Evolutionary conservation across 2,113 vertebrate species (phyloP), one percentile per base, ranked within the genome.

Genomic region (Notiomystis cincta): DNA sequence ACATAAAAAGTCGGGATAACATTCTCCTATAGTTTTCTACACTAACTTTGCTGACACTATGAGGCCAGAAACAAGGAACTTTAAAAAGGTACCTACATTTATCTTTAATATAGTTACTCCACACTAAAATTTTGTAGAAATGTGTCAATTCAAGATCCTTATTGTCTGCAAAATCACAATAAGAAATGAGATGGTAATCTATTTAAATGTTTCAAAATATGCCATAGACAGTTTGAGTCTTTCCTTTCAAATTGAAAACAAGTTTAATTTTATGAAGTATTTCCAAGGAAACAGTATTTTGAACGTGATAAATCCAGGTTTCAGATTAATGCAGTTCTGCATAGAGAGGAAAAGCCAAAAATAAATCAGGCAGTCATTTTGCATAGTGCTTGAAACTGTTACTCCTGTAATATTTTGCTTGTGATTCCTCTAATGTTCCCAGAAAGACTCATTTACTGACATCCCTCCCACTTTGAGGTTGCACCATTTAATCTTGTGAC

Each of bases 261-360:
- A 93, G 76, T 90, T 96, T 91, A 88, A 82, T 94, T 96, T 94
- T 81, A 79, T 44, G 35, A 62, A 91, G 66, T 69, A 92, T 95
- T 96, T 95, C 95, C 94, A 93, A 94, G 90, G 91, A 95, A 96
- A 96, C 93, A 65, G 82, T 87, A 94, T 93, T 93, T 87, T 94
- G 89, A 94, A 85, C 50, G 53, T 4, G 42, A 82, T 65, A 94
- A 94, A 93, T 30, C 33, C 45, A 65, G 38, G 62, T 81, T 93
- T 95, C 73, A 90, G 48, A 85, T 47, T 16, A 87, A 90, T 53
- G 37, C 62, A 47, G 53, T 47, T 89, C 83, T 84, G 67, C 53
- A 40, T 2, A 9, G 31, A 28, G 6, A 54, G 8, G 14, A 30
- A 48, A 37, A 53, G 42, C 47, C 31, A 53, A 45, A 71, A 84